These are phyloP conservation scores for Leptoteleia sp. DNA, from an alignment of 1,140 invertebrate genomes.

Conservation along the genomic window DNA sequence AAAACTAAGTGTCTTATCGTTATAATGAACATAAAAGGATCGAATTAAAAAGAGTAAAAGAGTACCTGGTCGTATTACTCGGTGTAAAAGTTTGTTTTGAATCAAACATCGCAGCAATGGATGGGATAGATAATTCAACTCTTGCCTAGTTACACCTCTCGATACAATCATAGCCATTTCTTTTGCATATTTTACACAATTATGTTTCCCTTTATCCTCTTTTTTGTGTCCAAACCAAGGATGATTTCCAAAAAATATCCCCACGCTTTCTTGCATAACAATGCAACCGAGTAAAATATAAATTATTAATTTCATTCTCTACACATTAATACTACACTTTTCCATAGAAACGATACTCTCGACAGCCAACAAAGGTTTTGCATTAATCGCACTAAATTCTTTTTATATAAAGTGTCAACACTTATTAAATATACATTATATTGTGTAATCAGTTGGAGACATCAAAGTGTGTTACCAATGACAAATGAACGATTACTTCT, in stretches of 20 bases:
- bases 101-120: conserved; percentile 8
- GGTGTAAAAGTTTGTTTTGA: conserved; percentile 18
- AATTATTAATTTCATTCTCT: conserved; percentile 17
- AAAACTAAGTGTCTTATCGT: no score
- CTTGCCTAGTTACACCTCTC: conserved; percentile 10
- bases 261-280: conserved; percentile 17
- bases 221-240: neutral
- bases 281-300: conserved; percentile 5
- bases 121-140: conserved; percentile 12
- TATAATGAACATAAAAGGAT: no score
- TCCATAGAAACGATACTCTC: neutral
- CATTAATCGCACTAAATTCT: conserved; percentile 26
- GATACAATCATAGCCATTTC: conserved; percentile 7
- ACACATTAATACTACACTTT: neutral
- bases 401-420: conserved; percentile 36
- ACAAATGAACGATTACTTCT: conserved; percentile 10
- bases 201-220: neutral
- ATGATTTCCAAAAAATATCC: conserved; percentile 1
- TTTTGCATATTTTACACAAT: conserved; percentile 5
- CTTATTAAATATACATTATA: conserved; percentile 24
- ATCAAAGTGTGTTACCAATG: conserved; percentile 32
- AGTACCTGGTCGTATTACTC: no score
- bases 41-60: no score
- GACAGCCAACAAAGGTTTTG: conserved; percentile 1
- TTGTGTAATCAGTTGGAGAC: conserved; percentile 33